These are phyloP conservation scores for Brenthis hecate DNA, from an alignment of 2,888 invertebrate species.

Conservation along the genomic window DNA sequence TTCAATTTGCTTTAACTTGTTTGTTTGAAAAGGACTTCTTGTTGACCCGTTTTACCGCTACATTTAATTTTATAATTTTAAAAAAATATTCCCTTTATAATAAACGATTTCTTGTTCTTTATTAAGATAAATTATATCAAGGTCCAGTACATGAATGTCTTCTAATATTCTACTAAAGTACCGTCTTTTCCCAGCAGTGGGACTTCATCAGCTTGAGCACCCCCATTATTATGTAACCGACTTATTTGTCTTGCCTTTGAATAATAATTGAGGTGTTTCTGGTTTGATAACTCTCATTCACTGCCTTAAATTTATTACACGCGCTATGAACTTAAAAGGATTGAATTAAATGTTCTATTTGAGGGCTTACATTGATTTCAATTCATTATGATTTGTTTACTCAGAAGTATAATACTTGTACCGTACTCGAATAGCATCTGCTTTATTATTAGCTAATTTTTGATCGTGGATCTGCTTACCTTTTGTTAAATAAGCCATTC, in stretches of 20 bases:
- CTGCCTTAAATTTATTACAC: constrained; percentile 31
- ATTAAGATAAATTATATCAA: neutral
- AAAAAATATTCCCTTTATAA: too few relatives aligned
- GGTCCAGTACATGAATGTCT: neutral
- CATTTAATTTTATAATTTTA: constrained; percentile 15
- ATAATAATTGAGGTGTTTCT: constrained; percentile 31
- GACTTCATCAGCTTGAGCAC: constrained; percentile 9
- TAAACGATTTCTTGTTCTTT: too few relatives aligned
- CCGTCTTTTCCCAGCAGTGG: constrained; percentile 9
- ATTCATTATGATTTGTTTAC: constrained; percentile 27
- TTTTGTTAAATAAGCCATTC: too few relatives aligned
- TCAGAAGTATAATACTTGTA: constrained; percentile 25
- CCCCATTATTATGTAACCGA: constrained; percentile 19
- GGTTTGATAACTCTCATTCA: constrained; percentile 29
- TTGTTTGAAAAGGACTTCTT: constrained; percentile 48
- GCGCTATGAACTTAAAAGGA: constrained; percentile 32
- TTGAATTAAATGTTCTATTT: constrained; percentile 21
- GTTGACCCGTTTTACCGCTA: constrained; percentile 39
- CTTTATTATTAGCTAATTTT: neutral
- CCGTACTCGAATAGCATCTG: neutral
- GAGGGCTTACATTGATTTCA: constrained; percentile 29
- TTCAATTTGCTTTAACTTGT: constrained; percentile 61
- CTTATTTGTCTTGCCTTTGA: constrained; percentile 24
- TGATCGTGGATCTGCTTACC: neutral
- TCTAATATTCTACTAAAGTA: constrained; percentile 7